Conservation (phyloP, 2,113 vertebrate species). For the Hiodon tergisus region DNA sequence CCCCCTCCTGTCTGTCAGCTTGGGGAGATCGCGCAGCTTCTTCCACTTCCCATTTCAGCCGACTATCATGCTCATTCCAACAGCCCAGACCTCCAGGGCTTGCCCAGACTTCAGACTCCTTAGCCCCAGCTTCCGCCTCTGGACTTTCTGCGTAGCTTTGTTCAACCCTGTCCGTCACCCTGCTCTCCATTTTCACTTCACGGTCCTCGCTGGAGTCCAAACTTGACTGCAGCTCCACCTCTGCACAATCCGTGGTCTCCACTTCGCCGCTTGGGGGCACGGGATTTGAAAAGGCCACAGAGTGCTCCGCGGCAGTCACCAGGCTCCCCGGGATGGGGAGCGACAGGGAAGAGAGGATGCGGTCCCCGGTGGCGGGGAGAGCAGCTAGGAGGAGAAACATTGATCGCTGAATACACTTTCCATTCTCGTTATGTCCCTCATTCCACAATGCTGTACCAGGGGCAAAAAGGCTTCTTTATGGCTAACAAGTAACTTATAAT, state of each 20-base stretch:
- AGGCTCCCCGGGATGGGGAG: not conserved
- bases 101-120: no score
- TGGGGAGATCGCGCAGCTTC: not conserved
- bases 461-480: no score
- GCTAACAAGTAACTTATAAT: no score
- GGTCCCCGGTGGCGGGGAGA: constrained; percentile 6
- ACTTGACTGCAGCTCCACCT: not conserved
- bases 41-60: not conserved
- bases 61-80: no score
- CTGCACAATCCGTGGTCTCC: not conserved
- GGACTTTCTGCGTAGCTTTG: not conserved
- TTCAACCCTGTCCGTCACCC: not conserved
- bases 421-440: no score
- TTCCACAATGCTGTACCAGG: no score
- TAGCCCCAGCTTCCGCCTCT: no score
- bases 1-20: not conserved
- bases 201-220: not conserved
- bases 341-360: constrained; percentile 8
- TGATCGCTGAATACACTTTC: no score
- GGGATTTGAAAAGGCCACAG: not conserved
- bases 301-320: not conserved
- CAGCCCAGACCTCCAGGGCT: no score
- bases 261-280: not conserved
- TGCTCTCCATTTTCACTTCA: not conserved
- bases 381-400: not conserved